These are phyloP conservation scores for Misgurnus anguillicaudatus DNA, from an alignment of 2,113 vertebrate genomes.

Conservation along the genomic window DNA sequence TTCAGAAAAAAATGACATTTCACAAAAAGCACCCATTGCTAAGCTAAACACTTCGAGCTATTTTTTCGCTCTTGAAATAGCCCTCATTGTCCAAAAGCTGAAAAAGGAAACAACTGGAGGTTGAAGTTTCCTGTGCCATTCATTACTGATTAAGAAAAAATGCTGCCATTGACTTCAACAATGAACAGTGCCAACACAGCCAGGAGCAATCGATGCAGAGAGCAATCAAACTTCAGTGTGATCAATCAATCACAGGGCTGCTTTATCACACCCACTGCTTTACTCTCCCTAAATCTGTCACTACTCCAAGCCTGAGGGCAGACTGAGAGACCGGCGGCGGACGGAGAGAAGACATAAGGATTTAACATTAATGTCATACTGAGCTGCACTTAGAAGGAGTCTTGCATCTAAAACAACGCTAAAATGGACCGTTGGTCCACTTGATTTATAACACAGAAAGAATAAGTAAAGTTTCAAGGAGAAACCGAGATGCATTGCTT, in stretches of 20 bases:
- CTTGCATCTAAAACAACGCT: constrained; percentile 17
- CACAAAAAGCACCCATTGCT: constrained; percentile 29
- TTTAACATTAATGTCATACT: constrained; percentile 34
- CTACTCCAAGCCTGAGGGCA: constrained; percentile 14
- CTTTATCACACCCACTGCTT: constrained; percentile 39
- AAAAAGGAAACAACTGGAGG: constrained; percentile 39
- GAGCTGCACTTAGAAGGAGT: background rate
- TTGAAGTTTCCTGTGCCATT: constrained; percentile 43
- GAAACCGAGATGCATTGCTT: background rate
- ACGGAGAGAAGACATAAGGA: constrained; percentile 15
- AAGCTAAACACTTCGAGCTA: constrained; percentile 29
- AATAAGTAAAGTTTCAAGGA: background rate
- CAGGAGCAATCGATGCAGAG: constrained; percentile 48
- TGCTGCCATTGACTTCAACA: constrained; percentile 39
- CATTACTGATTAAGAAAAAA: constrained; percentile 39
- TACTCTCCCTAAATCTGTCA: constrained; percentile 43
- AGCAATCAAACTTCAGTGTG: constrained; percentile 50
- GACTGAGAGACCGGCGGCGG: background rate
- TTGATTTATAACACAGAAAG: background rate
- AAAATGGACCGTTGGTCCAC: background rate
- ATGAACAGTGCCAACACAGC: constrained; percentile 43
- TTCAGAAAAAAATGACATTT: constrained; percentile 8
- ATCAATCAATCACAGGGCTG: constrained; percentile 53
- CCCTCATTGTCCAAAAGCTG: constrained; percentile 37
- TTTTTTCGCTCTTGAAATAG: constrained; percentile 36